Evolutionary conservation across 2,888 invertebrate genomes (phyloP).

Genomic region (Ichneumon xanthorius): DNA sequence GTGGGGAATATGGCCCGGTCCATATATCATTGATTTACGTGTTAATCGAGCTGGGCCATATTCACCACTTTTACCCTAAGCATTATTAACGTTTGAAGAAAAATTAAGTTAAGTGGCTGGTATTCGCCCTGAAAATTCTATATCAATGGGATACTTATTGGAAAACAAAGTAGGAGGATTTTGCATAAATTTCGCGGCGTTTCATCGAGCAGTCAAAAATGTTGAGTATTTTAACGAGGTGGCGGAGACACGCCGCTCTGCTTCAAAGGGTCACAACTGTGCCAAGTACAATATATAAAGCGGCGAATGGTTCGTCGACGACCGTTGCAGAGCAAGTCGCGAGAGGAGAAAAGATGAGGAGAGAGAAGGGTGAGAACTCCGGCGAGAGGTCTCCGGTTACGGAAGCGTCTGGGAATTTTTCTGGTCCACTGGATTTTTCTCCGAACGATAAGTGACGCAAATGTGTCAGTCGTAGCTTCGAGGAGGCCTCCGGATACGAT

Average conservation of each 20-base stretch:
- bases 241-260: neutral
- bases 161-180: neutral
- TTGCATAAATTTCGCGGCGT: neutral
- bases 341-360: conserved; percentile 21
- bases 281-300: conserved; percentile 6
- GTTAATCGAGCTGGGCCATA: no score
- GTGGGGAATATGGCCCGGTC: no score
- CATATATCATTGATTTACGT: no score
- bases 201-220: neutral
- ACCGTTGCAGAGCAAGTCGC: conserved; percentile 8
- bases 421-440: conserved; percentile 64
- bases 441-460: conserved; percentile 64
- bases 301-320: conserved; percentile 11
- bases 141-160: neutral
- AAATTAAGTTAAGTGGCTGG: no score
- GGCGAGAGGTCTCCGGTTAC: conserved; percentile 66
- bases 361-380: conserved; percentile 16
- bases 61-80: no score
- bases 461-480: conserved; percentile 23
- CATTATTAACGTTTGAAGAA: neutral
- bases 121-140: no score
- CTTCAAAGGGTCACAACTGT: neutral
- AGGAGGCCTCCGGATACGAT: conserved; percentile 15
- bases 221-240: neutral
- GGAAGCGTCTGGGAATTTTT: conserved; percentile 73